Percentiles rank a stretch among this genome's conserved stretches.
These are phyloP conservation scores for Molorchus minor DNA, from an alignment of 2,888 invertebrate species.

Conservation along the genomic window DNA sequence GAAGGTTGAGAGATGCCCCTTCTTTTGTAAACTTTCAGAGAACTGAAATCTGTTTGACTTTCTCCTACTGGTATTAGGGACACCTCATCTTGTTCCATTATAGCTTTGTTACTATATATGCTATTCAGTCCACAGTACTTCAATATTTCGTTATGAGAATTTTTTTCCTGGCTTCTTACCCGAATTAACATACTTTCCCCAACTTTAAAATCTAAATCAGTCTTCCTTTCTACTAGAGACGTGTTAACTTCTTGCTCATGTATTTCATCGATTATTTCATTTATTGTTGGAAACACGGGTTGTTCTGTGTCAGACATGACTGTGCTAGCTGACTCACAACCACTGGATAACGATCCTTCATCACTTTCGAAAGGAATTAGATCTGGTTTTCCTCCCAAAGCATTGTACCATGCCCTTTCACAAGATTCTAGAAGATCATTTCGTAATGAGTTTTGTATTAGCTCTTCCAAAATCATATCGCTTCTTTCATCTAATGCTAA, in stretches of 20 bases:
- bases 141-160: slow-evolving; percentile 50
- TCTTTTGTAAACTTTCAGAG: slow-evolving; percentile 61
- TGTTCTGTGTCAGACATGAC: slow-evolving; percentile 69
- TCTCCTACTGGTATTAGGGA: slow-evolving; percentile 62
- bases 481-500: slow-evolving; percentile 52
- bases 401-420: slow-evolving; percentile 57
- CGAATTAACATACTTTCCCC: slow-evolving; percentile 59
- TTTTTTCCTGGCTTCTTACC: slow-evolving; percentile 55
- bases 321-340: slow-evolving; percentile 82
- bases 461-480: slow-evolving; percentile 55
- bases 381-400: slow-evolving; percentile 60
- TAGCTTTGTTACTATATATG: slow-evolving; percentile 44
- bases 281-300: slow-evolving; percentile 41
- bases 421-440: slow-evolving; percentile 58
- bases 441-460: slow-evolving; percentile 54
- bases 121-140: slow-evolving; percentile 53
- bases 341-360: slow-evolving; percentile 81
- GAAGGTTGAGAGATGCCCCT: slow-evolving; percentile 52
- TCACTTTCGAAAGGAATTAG: slow-evolving; percentile 73
- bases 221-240: slow-evolving; percentile 53
- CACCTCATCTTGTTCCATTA: slow-evolving; percentile 58
- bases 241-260: slow-evolving; percentile 41
- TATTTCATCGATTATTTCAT: slow-evolving; percentile 28
- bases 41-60: slow-evolving; percentile 59
- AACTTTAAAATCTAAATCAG: slow-evolving; percentile 61